phyloP scores from a whole-genome alignment of 2,888 invertebrate species.

The Ecdyonurus torrentis region DNA sequence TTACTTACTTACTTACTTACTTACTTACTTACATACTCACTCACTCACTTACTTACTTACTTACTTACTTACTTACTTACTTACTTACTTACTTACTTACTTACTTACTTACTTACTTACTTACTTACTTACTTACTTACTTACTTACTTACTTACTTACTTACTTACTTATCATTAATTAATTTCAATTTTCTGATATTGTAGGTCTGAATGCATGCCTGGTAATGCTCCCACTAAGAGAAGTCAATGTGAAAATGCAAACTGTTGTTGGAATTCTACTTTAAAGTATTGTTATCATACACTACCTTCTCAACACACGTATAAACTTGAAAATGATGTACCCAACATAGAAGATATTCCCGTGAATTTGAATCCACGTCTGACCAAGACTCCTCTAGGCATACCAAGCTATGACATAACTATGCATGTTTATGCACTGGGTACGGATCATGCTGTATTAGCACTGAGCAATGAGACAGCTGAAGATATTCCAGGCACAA shows the following conservation, averaged over 20 bases:
- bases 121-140: not conserved
- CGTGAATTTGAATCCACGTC: conserved; percentile 13
- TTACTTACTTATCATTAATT: not conserved
- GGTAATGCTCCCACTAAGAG: conserved; percentile 16
- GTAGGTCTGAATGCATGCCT: conserved; percentile 7
- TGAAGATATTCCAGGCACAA: not conserved
- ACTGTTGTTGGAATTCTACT: conserved; percentile 34
- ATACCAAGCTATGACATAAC: too few species aligned
- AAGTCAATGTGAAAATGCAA: conserved; percentile 25
- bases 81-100: not conserved
- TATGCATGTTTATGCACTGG: too few species aligned
- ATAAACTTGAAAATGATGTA: conserved; percentile 21
- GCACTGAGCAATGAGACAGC: conserved; percentile 9
- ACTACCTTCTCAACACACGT: conserved; percentile 34
- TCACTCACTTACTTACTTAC: not conserved
- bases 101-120: not conserved
- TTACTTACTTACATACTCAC: not conserved
- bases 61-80: not conserved
- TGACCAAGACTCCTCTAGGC: conserved; percentile 18
- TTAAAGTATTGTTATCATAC: conserved; percentile 32
- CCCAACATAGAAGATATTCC: conserved; percentile 6
- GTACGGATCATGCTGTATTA: conserved; percentile 10
- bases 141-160: not conserved
- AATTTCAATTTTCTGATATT: not conserved
- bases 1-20: not conserved